phyloP scores from a whole-genome alignment of 2,797 vertebrate genomes.

The Periparus ater region DNA sequence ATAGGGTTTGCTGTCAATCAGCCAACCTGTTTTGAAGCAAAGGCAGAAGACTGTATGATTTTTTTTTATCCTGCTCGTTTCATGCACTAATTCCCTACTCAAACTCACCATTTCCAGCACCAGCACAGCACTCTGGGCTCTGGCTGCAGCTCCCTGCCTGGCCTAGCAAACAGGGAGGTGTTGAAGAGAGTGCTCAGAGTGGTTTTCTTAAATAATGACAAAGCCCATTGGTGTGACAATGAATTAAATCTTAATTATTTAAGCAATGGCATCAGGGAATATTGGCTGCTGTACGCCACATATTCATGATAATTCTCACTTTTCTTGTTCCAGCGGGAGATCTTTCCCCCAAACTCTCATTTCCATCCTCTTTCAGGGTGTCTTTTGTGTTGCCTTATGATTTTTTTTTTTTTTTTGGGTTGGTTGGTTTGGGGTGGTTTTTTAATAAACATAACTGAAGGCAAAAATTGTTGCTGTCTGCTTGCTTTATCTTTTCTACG shows the following conservation, averaged over 20 bases:
- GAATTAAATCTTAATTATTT: not conserved
- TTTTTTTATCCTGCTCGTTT: constrained; percentile 41
- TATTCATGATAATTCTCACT: not conserved
- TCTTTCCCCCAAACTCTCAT: not conserved
- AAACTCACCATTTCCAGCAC: not conserved
- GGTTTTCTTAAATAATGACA: not conserved
- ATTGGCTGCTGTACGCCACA: not conserved
- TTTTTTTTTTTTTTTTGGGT: not conserved
- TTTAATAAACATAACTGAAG: not conserved
- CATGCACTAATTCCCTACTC: constrained; percentile 49
- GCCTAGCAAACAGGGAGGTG: not conserved
- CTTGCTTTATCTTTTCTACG: not conserved
- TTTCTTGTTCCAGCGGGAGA: not conserved
- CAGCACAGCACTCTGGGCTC: not conserved
- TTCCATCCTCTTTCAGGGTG: not conserved
- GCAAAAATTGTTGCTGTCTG: not conserved
- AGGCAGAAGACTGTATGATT: constrained; percentile 13
- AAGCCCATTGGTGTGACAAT: not conserved
- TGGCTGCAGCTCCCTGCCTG: not conserved
- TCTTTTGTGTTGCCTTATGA: not conserved
- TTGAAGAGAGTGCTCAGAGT: not conserved
- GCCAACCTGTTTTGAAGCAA: constrained; percentile 57
- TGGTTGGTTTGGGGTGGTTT: not conserved
- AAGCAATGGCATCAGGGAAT: not conserved
- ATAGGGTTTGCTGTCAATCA: constrained; percentile 69